phyloP scores from a whole-genome alignment of 2,888 invertebrate species.

The Drosophila parthenogenetica region DNA sequence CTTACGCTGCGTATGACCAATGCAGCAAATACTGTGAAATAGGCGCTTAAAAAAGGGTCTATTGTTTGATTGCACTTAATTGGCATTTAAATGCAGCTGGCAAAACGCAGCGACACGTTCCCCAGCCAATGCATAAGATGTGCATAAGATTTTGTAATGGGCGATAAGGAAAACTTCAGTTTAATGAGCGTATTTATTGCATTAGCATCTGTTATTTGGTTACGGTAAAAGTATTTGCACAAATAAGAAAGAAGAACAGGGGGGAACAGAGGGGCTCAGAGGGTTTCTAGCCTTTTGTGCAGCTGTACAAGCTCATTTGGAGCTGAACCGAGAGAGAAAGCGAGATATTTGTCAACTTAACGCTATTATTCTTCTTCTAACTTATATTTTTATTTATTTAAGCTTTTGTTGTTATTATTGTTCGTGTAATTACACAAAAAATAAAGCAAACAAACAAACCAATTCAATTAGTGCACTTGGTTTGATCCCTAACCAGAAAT shows the following conservation, averaged over 20 bases:
- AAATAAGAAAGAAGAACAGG: background rate
- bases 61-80: constrained; percentile 7
- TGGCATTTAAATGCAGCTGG: constrained; percentile 17
- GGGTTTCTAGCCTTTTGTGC: constrained; percentile 20
- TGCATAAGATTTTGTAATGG: constrained; percentile 7
- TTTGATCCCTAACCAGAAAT: constrained; percentile 48
- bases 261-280: background rate
- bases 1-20: constrained; percentile 22
- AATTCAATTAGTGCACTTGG: constrained; percentile 62
- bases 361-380: constrained; percentile 30
- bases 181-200: constrained; percentile 24
- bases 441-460: constrained; percentile 19
- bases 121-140: background rate
- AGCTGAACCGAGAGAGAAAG: constrained; percentile 13
- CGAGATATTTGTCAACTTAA: constrained; percentile 44
- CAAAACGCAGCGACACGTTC: constrained; percentile 20
- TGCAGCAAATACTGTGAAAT: background rate
- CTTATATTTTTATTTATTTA: constrained; percentile 38
- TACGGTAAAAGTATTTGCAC: constrained; percentile 26
- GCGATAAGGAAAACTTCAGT: background rate
- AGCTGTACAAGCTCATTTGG: constrained; percentile 75
- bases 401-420: constrained; percentile 7
- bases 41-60: background rate
- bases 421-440: constrained; percentile 30
- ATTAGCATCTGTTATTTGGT: constrained; percentile 29